Evolutionary conservation across 2,888 invertebrate genomes (phyloP).

Genomic region (Synergus itoensis): DNA sequence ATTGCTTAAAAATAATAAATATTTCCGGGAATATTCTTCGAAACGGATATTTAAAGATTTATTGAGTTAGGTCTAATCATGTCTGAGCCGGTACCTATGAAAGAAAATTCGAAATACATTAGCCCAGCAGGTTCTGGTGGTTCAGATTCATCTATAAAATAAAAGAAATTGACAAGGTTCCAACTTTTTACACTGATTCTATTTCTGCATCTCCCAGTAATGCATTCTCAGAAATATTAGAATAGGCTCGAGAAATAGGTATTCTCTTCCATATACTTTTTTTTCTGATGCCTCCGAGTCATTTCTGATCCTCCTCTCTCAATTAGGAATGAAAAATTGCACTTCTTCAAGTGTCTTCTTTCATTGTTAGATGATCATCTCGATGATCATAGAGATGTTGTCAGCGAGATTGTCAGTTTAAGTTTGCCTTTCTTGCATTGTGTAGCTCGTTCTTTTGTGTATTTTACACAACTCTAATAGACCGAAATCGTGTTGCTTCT

Average conservation of each 20-base stretch:
- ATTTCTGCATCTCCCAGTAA: neutral
- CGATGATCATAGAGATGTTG: neutral
- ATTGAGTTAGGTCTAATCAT: too few relatives aligned
- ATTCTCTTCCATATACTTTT: neutral
- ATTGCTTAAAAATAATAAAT: neutral
- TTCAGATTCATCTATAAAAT: neutral
- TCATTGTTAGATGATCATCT: neutral
- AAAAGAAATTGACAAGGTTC: neutral
- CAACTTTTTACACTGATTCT: conserved; percentile 2
- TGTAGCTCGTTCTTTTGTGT: neutral
- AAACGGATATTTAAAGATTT: too few relatives aligned
- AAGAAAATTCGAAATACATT: too few relatives aligned
- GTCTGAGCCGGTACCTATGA: neutral
- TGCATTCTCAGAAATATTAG: neutral
- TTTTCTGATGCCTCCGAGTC: neutral
- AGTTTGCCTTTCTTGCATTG: conserved; percentile 6
- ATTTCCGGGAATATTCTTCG: neutral
- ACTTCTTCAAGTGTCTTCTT: neutral
- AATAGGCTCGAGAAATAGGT: too few relatives aligned
- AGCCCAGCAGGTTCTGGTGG: neutral
- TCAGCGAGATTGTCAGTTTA: neutral
- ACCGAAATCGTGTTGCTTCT: conserved; percentile 11
- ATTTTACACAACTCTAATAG: neutral
- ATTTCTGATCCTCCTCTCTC: neutral
- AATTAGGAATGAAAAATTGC: conserved; percentile 11